These are phyloP conservation scores for Myotis pilosus DNA, from an alignment of 2,797 vertebrate genomes.

Conservation along the genomic window DNA sequence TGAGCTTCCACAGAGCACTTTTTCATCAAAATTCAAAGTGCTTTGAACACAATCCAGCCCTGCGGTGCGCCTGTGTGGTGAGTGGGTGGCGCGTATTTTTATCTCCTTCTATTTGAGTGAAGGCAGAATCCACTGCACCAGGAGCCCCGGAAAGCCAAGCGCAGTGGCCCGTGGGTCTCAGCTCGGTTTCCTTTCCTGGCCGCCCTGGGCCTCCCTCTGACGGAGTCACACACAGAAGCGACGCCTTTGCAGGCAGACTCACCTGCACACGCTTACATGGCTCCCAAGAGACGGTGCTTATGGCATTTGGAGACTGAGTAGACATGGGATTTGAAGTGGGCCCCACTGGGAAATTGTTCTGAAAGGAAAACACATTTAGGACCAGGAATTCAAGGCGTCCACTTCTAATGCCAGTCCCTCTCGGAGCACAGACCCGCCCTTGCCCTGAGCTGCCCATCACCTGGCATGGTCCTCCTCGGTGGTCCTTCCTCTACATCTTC, in stretches of 20 bases:
- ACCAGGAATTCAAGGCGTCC: not conserved
- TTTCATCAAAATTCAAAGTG: slow-evolving; percentile 5
- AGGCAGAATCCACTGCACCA: slow-evolving; percentile 7
- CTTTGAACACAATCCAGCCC: slow-evolving; percentile 25
- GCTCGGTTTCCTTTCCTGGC: not conserved
- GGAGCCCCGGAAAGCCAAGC: not conserved
- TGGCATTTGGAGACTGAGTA: not conserved
- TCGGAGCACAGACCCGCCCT: not conserved
- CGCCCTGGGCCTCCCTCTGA: not conserved
- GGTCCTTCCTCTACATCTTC: too few relatives aligned
- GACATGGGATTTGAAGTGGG: slow-evolving; percentile 24
- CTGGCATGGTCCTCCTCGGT: not conserved
- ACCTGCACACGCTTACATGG: not conserved
- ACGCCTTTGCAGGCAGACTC: not conserved
- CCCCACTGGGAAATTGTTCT: not conserved
- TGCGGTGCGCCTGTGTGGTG: slow-evolving; percentile 19
- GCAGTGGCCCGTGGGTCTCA: not conserved
- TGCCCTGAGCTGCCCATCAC: not conserved
- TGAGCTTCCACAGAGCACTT: slow-evolving; percentile 45
- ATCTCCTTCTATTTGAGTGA: slow-evolving; percentile 44
- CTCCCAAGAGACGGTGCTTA: not conserved
- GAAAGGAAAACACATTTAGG: slow-evolving; percentile 23
- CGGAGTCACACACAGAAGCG: not conserved
- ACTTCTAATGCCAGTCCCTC: not conserved
- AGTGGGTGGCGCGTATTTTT: slow-evolving; percentile 71